These are phyloP conservation scores for Drosophila anceps DNA, from an alignment of 2,888 invertebrate genomes.

Conservation along the genomic window DNA sequence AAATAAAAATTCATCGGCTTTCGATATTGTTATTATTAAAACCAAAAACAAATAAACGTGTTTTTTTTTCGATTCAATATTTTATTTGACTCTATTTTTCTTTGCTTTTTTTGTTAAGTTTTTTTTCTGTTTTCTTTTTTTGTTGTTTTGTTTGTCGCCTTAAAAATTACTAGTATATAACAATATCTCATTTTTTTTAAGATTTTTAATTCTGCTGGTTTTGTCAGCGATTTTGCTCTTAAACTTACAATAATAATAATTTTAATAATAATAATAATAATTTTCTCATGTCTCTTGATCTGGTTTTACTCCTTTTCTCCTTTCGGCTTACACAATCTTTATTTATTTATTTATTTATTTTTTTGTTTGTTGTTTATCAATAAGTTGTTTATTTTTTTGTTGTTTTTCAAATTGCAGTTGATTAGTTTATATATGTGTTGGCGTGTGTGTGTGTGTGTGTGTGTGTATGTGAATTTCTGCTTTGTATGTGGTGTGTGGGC, in stretches of 20 bases:
- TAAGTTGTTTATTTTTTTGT: conserved; percentile 12
- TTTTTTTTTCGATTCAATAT: conserved; percentile 74
- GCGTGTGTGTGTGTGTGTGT: conserved; percentile 33
- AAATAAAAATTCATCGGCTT: neutral
- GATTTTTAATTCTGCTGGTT: conserved; percentile 83
- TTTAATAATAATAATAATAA: conserved; percentile 74
- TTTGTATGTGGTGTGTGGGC: conserved; percentile 58
- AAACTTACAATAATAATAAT: conserved; percentile 73
- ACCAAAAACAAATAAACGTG: conserved; percentile 7
- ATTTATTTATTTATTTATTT: conserved; percentile 42
- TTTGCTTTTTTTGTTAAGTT: conserved; percentile 71
- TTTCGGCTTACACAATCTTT: conserved; percentile 61
- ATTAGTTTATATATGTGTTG: conserved; percentile 47
- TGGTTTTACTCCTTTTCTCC: conserved; percentile 69
- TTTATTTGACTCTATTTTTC: conserved; percentile 81
- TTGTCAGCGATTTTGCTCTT: conserved; percentile 83
- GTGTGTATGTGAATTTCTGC: conserved; percentile 31
- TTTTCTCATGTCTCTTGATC: conserved; percentile 78
- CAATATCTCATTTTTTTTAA: conserved; percentile 82
- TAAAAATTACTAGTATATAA: conserved; percentile 84
- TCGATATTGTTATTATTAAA: neutral
- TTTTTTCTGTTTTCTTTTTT: conserved; percentile 60
- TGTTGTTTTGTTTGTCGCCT: conserved; percentile 78
- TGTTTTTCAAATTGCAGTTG: conserved; percentile 56
- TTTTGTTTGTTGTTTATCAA: conserved; percentile 27